Conservation (phyloP, 2,888 invertebrate genomes). For the Eristalinus sepulchralis region DNA sequence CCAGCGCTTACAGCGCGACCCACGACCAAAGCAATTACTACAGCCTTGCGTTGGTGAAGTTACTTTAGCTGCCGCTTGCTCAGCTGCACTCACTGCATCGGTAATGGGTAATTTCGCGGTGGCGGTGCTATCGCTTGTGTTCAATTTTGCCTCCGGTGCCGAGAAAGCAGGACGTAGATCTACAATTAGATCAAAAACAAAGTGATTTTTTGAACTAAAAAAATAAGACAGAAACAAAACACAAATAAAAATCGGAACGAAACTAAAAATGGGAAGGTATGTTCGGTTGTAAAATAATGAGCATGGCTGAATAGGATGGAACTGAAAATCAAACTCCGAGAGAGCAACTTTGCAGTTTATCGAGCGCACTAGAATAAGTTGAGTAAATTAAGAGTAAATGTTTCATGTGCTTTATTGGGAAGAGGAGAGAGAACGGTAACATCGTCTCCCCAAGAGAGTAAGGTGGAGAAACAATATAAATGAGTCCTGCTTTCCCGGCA, state of each 20-base stretch:
- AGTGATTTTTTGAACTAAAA: slow-evolving; percentile 77
- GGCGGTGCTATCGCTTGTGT: slow-evolving; percentile 70
- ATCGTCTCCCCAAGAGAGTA: slow-evolving; percentile 1
- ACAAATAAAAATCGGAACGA: slow-evolving; percentile 40
- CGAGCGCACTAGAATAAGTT: slow-evolving; percentile 31
- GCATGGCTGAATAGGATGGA: not conserved
- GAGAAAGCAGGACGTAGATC: slow-evolving; percentile 82
- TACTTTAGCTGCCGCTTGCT: slow-evolving; percentile 68
- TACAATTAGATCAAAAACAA: slow-evolving; percentile 79
- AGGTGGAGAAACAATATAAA: slow-evolving; percentile 55
- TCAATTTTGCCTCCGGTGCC: slow-evolving; percentile 80
- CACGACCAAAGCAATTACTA: slow-evolving; percentile 78
- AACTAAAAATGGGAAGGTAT: slow-evolving; percentile 13
- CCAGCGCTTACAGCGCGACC: slow-evolving; percentile 79
- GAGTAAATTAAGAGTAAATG: not conserved
- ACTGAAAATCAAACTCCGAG: slow-evolving; percentile 12
- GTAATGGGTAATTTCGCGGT: slow-evolving; percentile 72
- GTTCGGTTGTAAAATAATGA: not conserved
- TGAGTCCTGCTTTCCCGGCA: slow-evolving; percentile 80
- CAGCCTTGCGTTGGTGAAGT: slow-evolving; percentile 75
- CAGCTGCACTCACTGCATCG: slow-evolving; percentile 72
- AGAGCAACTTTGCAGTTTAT: slow-evolving; percentile 35
- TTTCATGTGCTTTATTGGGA: slow-evolving; percentile 24
- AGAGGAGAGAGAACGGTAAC: slow-evolving; percentile 8
- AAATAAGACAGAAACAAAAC: slow-evolving; percentile 56